Percentiles rank a stretch among this genome's conserved stretches.
These are phyloP conservation scores for Apocheima hispidaria DNA, from an alignment of 2,888 invertebrate species.

Conservation along the genomic window DNA sequence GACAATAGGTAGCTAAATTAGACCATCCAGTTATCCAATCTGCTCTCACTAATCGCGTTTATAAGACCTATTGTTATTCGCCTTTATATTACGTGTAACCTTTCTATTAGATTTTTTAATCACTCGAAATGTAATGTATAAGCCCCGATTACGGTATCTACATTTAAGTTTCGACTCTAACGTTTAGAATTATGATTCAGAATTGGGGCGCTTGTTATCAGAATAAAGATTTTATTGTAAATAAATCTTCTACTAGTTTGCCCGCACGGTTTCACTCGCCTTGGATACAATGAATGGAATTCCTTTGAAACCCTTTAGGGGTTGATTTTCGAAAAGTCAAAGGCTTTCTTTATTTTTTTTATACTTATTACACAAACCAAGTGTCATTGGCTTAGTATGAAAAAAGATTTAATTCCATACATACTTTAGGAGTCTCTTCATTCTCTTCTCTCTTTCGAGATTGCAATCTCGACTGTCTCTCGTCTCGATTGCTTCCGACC, in stretches of 20 bases:
- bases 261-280: too few species aligned
- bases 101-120: constrained; percentile 30
- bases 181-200: not conserved
- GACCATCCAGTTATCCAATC: constrained; percentile 59
- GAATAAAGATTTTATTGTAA: constrained; percentile 6
- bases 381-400: too few species aligned
- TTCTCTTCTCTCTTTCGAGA: too few species aligned
- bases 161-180: constrained; percentile 8
- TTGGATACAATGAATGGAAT: too few species aligned
- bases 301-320: too few species aligned
- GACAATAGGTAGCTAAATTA: constrained; percentile 57
- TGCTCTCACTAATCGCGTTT: constrained; percentile 59
- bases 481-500: too few species aligned
- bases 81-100: constrained; percentile 43
- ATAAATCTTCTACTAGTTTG: not conserved
- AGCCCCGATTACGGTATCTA: not conserved
- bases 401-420: too few species aligned
- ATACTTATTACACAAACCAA: too few species aligned
- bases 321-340: too few species aligned
- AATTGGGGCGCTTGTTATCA: not conserved
- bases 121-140: not conserved
- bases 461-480: too few species aligned
- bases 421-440: too few species aligned
- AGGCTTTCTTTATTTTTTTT: too few species aligned
- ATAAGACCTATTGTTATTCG: constrained; percentile 37